Evolutionary conservation across 2,797 vertebrate genomes (phyloP), one percentile per base, ranked within the genome.

Genomic region (Babyrousa celebensis): DNA sequence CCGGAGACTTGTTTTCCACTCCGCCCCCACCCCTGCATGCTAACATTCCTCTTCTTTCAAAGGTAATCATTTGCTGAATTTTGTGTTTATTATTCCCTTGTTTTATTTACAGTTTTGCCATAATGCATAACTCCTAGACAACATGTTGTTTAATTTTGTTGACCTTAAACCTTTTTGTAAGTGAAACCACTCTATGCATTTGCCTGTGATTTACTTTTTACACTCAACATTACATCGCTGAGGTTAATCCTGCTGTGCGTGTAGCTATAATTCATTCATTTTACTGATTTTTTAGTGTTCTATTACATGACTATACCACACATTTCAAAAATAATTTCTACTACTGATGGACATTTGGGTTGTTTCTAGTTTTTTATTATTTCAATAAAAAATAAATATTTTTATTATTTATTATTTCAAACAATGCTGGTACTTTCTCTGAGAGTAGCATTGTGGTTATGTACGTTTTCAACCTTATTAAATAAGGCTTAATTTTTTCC

Each of bases 161-260:
- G 48, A 17, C 21, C 70, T 95, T 70, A 78, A 63, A 58, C 25
- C 29, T 60, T 87, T 85, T 43, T 29, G 4, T 74, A 58, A 89
- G 70, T 36, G 36, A 4, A 36, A 36, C 36, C 36, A 36, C 36
- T 36, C 36, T 36, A 36, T 68, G 4, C 67, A 68, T 67, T 83
- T 67, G 58, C 52, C n/a, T 63, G 3, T 71, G 82, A 89, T 84
- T 92, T 77, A 40, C n/a, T 82, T 67, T 77, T 89, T 84, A 78
- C 23, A 18, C 40, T 88, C 25, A 75, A 23, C 10, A 10, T 84
- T 58, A 84, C 0, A 3, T 92, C 14, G 29, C 36, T 65, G 71
- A 65, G 60, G 48, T 72, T 43, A 18, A 63, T 71, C 27, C 54
- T 43, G 11, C 27, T 70, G 60, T 92, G 43, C 71, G 15, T 62